phyloP scores from a whole-genome alignment of 2,113 vertebrate genomes.

The Suncus etruscus region DNA sequence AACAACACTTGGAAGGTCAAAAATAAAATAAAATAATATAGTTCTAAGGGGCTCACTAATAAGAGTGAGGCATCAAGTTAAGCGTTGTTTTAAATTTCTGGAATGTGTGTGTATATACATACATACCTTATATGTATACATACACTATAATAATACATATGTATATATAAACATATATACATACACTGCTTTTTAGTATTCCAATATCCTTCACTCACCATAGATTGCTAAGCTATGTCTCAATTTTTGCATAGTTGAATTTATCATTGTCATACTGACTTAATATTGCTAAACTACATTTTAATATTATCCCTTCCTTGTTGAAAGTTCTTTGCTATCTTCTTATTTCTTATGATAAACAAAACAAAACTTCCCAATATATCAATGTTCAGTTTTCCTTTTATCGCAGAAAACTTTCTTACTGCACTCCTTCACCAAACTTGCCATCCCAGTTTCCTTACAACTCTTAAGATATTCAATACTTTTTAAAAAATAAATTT shows the following conservation, averaged over 20 bases:
- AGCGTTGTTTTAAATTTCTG: no score
- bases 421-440: background rate
- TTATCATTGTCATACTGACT: background rate
- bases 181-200: background rate
- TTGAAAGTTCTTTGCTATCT: slow-evolving; percentile 17
- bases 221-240: background rate
- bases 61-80: no score
- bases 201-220: slow-evolving; percentile 10
- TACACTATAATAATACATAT: no score
- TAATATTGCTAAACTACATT: slow-evolving; percentile 26
- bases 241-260: background rate
- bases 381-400: background rate
- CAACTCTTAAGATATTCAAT: background rate
- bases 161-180: no score
- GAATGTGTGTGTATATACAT: no score
- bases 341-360: background rate
- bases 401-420: background rate
- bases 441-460: background rate
- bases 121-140: no score
- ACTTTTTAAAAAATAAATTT: background rate
- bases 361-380: slow-evolving; percentile 35
- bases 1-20: no score
- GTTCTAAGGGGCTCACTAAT: no score
- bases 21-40: no score
- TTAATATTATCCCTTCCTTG: background rate